phyloP scores from a whole-genome alignment of 1,140 invertebrate genomes.

The Neodiprion fabricii region DNA sequence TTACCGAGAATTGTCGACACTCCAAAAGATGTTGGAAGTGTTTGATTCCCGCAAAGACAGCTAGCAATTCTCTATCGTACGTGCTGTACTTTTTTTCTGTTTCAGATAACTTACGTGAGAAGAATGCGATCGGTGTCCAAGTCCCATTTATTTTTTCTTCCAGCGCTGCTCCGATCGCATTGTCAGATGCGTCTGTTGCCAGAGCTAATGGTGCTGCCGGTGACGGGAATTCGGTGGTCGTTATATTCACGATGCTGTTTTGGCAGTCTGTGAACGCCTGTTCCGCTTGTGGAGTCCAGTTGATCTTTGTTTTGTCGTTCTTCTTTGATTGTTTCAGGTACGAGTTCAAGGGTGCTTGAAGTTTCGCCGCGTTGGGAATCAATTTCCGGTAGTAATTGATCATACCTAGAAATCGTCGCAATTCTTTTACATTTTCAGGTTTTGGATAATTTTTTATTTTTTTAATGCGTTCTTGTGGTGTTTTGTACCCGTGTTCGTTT shows the following conservation, averaged over 20 bases:
- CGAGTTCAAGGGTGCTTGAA: constrained; percentile 34
- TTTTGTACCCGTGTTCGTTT: constrained; percentile 14
- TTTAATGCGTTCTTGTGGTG: constrained; percentile 23
- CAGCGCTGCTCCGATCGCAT: constrained; percentile 36
- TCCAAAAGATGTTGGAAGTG: constrained; percentile 39
- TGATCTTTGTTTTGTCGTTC: constrained; percentile 30
- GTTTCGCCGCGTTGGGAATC: constrained; percentile 23
- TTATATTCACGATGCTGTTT: constrained; percentile 29
- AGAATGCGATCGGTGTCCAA: constrained; percentile 27
- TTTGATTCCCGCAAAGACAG: constrained; percentile 38
- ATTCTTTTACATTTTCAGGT: constrained; percentile 29
- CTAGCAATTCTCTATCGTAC: constrained; percentile 43
- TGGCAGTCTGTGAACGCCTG: constrained; percentile 37
- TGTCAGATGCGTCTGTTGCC: constrained; percentile 35
- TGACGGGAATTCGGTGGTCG: constrained; percentile 34
- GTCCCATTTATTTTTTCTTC: constrained; percentile 29
- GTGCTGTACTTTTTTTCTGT: constrained; percentile 39
- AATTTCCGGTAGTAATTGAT: constrained; percentile 41
- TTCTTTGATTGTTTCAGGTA: constrained; percentile 25
- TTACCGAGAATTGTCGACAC: constrained; percentile 29
- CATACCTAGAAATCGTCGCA: constrained; percentile 46
- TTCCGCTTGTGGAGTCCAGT: constrained; percentile 29
- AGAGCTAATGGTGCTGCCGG: constrained; percentile 20
- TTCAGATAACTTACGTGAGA: constrained; percentile 12
- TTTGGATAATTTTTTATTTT: constrained; percentile 29